Conservation (phyloP, 2,888 invertebrate species). For the Dasysyrphus tricinctus region DNA sequence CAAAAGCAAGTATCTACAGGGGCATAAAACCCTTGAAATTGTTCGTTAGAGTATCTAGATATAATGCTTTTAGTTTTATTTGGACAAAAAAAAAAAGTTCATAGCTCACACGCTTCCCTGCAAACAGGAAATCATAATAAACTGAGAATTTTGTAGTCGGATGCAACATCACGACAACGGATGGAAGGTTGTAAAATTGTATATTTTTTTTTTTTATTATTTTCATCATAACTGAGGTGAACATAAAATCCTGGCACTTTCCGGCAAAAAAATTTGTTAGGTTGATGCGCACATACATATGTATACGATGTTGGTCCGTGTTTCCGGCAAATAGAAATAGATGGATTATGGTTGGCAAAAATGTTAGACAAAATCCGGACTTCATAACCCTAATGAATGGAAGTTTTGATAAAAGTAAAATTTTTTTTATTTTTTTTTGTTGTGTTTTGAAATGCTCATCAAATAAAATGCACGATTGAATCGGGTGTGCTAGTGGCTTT, state of each 20-base stretch:
- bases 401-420: neutral
- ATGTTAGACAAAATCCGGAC: neutral
- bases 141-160: constrained; percentile 46
- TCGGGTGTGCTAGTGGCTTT: neutral
- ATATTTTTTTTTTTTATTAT: constrained; percentile 27
- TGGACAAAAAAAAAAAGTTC: constrained; percentile 9
- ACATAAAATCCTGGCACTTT: constrained; percentile 23
- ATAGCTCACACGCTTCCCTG: constrained; percentile 14
- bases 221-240: constrained; percentile 10
- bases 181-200: constrained; percentile 51
- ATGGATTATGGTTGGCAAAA: constrained; percentile 8
- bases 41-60: constrained; percentile 31
- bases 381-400: constrained; percentile 5
- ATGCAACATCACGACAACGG: constrained; percentile 39
- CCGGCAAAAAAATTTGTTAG: neutral
- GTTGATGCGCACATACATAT: constrained; percentile 9
- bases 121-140: constrained; percentile 57
- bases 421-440: no score
- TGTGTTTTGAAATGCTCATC: neutral
- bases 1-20: constrained; percentile 16
- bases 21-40: constrained; percentile 52
- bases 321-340: constrained; percentile 28
- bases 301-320: neutral
- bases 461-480: neutral
- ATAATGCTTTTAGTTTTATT: constrained; percentile 41